Conservation (phyloP, 2,888 invertebrate genomes). For the Autographa pulchrina region DNA sequence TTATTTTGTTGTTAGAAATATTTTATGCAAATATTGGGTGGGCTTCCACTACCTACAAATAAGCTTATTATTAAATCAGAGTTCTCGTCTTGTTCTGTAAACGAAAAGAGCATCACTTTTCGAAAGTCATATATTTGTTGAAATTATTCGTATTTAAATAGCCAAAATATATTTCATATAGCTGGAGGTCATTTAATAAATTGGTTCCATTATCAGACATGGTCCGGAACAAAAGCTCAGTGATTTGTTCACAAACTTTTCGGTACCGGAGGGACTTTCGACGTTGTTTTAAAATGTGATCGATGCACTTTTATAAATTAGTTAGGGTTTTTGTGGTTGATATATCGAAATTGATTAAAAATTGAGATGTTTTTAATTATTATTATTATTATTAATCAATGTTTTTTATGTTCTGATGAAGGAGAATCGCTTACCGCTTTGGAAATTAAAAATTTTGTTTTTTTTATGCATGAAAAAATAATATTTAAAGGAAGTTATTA, state of each 20-base stretch:
- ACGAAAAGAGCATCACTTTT: no score
- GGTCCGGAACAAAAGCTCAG: slow-evolving; percentile 57
- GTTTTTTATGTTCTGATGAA: no score
- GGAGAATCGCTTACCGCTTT: no score
- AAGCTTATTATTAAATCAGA: background rate
- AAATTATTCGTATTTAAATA: slow-evolving; percentile 17
- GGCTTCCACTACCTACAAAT: background rate
- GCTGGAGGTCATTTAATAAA: slow-evolving; percentile 63
- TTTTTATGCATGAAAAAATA: no score
- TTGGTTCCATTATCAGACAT: slow-evolving; percentile 69
- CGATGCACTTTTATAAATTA: slow-evolving; percentile 26
- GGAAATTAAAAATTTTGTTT: no score
- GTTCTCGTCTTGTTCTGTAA: no score
- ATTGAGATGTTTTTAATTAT: no score
- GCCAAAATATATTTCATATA: slow-evolving; percentile 50
- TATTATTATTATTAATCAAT: no score
- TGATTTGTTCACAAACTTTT: slow-evolving; percentile 69
- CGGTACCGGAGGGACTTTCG: slow-evolving; percentile 60
- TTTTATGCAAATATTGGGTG: background rate
- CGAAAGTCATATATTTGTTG: background rate
- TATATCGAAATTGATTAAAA: background rate
- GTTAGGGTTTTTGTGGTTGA: slow-evolving; percentile 18
- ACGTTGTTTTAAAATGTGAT: slow-evolving; percentile 21
- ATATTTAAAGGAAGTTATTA: no score
- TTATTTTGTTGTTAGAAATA: background rate